These are phyloP conservation scores for Pissodes strobi DNA, from an alignment of 1,140 invertebrate species.

Conservation along the genomic window DNA sequence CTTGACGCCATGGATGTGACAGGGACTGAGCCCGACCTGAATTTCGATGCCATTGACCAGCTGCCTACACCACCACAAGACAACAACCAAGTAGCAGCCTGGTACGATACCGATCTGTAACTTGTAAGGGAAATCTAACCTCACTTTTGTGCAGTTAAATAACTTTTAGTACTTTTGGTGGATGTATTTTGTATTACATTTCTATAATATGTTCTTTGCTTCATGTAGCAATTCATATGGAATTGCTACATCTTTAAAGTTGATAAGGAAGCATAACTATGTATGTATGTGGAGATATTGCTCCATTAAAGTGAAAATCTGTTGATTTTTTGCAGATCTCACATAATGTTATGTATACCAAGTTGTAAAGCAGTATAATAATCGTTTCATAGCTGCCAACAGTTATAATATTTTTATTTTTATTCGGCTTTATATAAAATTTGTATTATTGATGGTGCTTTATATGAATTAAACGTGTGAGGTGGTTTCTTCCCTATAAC, in stretches of 20 bases:
- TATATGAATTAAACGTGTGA: too few relatives aligned
- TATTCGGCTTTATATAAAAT: too few relatives aligned
- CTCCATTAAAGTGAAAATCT: too few relatives aligned
- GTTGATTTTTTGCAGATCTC: too few relatives aligned
- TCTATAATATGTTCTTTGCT: not conserved
- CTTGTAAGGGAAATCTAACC: not conserved
- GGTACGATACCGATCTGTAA: conserved; percentile 96
- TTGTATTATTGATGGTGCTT: too few relatives aligned
- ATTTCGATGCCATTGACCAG: conserved; percentile 81
- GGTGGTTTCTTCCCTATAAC: too few relatives aligned
- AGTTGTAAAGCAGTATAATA: too few relatives aligned
- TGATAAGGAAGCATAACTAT: too few relatives aligned
- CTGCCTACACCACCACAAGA: conserved; percentile 86
- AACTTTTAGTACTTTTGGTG: not conserved
- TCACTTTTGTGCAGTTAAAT: not conserved
- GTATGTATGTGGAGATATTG: too few relatives aligned
- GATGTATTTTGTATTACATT: not conserved
- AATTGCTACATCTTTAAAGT: not conserved
- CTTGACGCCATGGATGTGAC: conserved; percentile 88
- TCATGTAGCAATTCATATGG: not conserved
- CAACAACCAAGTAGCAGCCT: conserved; percentile 87
- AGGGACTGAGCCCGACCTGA: conserved; percentile 73
- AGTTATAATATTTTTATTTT: too few relatives aligned
- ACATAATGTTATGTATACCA: too few relatives aligned
- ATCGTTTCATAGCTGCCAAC: too few relatives aligned